Conservation (phyloP, 2,113 vertebrate genomes). For the rabbit (Oryctolagus cuniculus) region mOryCun1.1 NC_091436.1:100936501-100937000, state of each 20-base stretch:
- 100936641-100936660: too few species aligned
- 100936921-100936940: neutral
- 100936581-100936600: neutral
- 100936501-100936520: too few species aligned
- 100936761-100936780: neutral
- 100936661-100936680: neutral
- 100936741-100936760: neutral
- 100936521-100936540: too few species aligned
- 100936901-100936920: neutral
- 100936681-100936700: too few species aligned
- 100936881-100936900: neutral
- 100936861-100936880: neutral
- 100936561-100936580: too few species aligned
- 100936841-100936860: neutral
- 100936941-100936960: neutral
- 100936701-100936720: neutral
- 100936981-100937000: neutral
- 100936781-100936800: neutral
- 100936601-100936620: neutral
- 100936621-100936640: neutral
- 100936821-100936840: neutral
- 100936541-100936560: too few species aligned
- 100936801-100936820: neutral
- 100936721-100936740: neutral
- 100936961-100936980: neutral